Conservation (phyloP, 1,140 invertebrate species). For the Drosophila orena region DNA sequence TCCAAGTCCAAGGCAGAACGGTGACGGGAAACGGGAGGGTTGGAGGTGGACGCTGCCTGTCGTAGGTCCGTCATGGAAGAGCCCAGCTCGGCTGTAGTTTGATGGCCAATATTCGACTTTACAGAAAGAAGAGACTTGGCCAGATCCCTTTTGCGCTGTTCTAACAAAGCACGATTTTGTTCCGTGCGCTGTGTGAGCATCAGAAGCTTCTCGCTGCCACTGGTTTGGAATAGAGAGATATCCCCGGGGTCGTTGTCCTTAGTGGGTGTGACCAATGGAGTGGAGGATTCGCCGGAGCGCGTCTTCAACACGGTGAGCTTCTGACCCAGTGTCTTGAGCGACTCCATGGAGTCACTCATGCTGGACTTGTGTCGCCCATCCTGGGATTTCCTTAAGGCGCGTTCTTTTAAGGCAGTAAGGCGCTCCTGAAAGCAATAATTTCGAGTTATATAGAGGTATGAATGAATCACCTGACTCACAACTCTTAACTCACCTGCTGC, state of each 20-base stretch:
- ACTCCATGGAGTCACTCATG: slow-evolving; percentile 61
- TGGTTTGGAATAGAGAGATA: slow-evolving; percentile 21
- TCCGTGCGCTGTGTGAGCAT: slow-evolving; percentile 86
- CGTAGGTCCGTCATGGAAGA: slow-evolving; percentile 81
- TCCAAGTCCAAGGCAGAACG: slow-evolving; percentile 75
- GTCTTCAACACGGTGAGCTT: slow-evolving; percentile 27
- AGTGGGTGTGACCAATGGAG: slow-evolving; percentile 40
- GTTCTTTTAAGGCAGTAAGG: slow-evolving; percentile 60
- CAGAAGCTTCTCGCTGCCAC: slow-evolving; percentile 85
- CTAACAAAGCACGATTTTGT: slow-evolving; percentile 84
- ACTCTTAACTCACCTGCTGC: slow-evolving; percentile 47
- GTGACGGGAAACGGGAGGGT: slow-evolving; percentile 63
- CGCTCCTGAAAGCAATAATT: slow-evolving; percentile 39
- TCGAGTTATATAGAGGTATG: too few relatives aligned
- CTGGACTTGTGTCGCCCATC: slow-evolving; percentile 29
- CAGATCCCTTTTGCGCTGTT: slow-evolving; percentile 66
- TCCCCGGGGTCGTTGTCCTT: slow-evolving; percentile 44
- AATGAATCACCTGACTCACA: too few relatives aligned
- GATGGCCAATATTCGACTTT: slow-evolving; percentile 49
- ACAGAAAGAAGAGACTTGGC: slow-evolving; percentile 62
- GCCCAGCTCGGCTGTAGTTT: slow-evolving; percentile 62
- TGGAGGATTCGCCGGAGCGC: slow-evolving; percentile 29
- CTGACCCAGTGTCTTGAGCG: slow-evolving; percentile 50
- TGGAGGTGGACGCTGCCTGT: background rate
- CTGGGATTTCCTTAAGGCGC: slow-evolving; percentile 48